A percentile compares a stretch with the other conserved stretches of the same genome.
phyloP scores from a whole-genome alignment of 1,140 invertebrate species.

The Bombus huntii region DNA sequence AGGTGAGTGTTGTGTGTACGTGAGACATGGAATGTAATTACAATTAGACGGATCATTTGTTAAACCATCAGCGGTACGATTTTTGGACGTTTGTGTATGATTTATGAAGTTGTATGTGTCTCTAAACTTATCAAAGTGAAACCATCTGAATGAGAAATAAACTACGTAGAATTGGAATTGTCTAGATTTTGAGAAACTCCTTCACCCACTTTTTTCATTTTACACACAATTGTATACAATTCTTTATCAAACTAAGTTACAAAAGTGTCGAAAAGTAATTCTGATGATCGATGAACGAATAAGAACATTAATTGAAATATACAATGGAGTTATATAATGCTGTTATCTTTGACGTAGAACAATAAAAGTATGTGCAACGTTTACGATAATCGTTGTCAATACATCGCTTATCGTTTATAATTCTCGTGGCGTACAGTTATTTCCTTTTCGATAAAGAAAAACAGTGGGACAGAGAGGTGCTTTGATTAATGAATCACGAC shows the following conservation, averaged over 20 bases:
- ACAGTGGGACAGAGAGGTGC: too few species aligned
- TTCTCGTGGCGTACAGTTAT: background rate
- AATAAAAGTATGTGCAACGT: background rate
- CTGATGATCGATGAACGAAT: background rate
- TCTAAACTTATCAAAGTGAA: background rate
- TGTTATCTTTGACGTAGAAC: background rate
- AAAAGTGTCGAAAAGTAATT: background rate
- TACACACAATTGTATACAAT: background rate
- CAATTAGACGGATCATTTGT: conserved; percentile 47
- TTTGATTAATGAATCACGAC: conserved; percentile 42
- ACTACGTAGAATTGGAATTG: conserved; percentile 22
- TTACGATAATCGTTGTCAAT: background rate
- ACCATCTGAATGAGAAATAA: conserved; percentile 26
- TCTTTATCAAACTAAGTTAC: background rate
- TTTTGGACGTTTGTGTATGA: conserved; percentile 59
- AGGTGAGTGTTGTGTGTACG: conserved; percentile 30
- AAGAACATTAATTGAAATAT: background rate
- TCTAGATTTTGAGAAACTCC: conserved; percentile 15
- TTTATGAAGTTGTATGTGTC: conserved; percentile 27
- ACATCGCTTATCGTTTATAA: background rate
- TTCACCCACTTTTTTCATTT: conserved; percentile 27
- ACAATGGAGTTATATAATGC: background rate
- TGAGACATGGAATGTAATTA: conserved; percentile 27
- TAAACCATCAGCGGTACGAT: conserved; percentile 79
- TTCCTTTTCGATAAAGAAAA: background rate